Evolutionary conservation across 2,888 invertebrate genomes (phyloP).

Genomic region (Tinea trinotella): DNA sequence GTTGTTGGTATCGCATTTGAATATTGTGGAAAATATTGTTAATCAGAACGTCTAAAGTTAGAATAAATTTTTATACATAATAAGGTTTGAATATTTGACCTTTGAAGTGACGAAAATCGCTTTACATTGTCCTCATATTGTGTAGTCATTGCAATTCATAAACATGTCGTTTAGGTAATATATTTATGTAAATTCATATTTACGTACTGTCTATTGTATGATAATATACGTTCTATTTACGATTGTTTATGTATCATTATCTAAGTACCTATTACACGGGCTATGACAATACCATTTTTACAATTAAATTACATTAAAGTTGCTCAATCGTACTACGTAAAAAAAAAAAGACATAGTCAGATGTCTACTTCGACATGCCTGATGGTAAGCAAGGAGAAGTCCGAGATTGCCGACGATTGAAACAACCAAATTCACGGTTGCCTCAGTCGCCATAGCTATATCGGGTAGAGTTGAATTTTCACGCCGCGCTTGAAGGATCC

Average conservation of each 20-base stretch:
- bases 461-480: no score
- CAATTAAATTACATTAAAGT: no score
- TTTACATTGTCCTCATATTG: conserved; percentile 5
- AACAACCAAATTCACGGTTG: no score
- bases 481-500: no score
- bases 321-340: no score
- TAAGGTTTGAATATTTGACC: conserved; percentile 18
- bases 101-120: conserved; percentile 16
- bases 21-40: conserved; percentile 11
- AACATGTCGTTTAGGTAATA: conserved; percentile 13
- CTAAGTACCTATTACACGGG: neutral
- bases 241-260: conserved; percentile 16
- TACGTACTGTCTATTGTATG: conserved; percentile 16
- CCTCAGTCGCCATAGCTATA: no score
- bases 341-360: no score
- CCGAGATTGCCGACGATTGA: no score
- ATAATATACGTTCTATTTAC: conserved; percentile 18
- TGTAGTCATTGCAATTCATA: conserved; percentile 17
- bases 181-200: conserved; percentile 18
- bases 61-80: conserved; percentile 14
- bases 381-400: no score
- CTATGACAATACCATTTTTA: neutral
- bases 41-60: conserved; percentile 9
- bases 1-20: conserved; percentile 3
- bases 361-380: no score